Base-by-base conservation (phyloP, 1,140 invertebrate genomes). In the Portunus trituberculatus region DNA sequence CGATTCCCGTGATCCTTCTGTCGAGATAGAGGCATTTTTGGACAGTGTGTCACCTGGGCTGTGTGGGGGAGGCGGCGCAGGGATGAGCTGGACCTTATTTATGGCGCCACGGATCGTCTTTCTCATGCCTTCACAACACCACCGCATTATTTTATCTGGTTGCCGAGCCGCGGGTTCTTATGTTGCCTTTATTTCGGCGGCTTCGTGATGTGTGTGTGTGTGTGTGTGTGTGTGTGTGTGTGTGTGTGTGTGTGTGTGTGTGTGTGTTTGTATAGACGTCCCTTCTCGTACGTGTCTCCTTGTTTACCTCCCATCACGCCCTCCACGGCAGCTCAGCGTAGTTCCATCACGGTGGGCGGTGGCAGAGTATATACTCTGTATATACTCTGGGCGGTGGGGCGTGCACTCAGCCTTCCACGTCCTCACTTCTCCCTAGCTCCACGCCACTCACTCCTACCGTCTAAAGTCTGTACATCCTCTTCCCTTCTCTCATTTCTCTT, bases 1-100 rank as follows among this genome's bases (percentile, higher is more conserved):
- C 90, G 90, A 76, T 91, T 31, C 90, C 52, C 4, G 52, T 32
- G 90, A 91, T 76, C 90, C 90, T 52, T 91, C 52, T 32, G 90
- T 91, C 90, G 90, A 91, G 32, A 91, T 76, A 91, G 90, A 91
- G 90, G 52, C 52, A 76, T 91, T 91, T 91, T 76, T 76, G 90
- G 90, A 32, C 52, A 14, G 52, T 91, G 8, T 91, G 90, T 91
- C 48, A 91, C 67, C 39, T 52, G 76, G 46, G 67, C 76, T 91
- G 59, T 59, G 90, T 25, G 52, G 29, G 25, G 14, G 39, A 76
- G 52, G 90, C 90, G 8, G n/a, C 67, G 52, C 12, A 7, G 29
- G 29, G 52, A 20, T 29, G 31, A 16, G 52, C 67, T 25, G 59
- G 31, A 32, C 67, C 90, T 91, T 91, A 91, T 91, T 91, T 91